Base-by-base conservation (phyloP, 1,140 invertebrate genomes). In the Conus ventricosus region DNA sequence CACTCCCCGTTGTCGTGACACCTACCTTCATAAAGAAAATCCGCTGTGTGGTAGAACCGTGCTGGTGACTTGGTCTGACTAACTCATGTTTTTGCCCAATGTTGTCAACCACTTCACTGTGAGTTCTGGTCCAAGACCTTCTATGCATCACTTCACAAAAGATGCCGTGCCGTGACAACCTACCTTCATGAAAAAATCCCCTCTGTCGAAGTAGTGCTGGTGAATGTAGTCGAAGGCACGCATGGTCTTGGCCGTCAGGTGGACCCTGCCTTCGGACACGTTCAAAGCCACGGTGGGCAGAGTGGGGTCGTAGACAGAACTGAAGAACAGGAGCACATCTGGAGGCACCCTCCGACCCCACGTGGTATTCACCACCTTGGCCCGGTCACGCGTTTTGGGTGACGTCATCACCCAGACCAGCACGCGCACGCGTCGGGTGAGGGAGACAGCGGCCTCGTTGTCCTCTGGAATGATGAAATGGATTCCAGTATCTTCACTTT, bases 221-320 rank as follows among this genome's bases (percentile, higher is more conserved):
- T 94, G 93, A 10, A 93, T 90, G 83, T 95, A 95, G 93, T 97
- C 97, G 94, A 99, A 99, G 0, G 98, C 98, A 92, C 97, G 97
- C 95, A 98, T 98, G 0, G 99, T 99, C 96, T 99, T 99, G n/a
- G 97, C 97, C 98, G 98, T 99, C 13, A 99, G 95, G 94, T 97
- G 97, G 90, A 99, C 85, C 20, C 98, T 96, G 4, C 98, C 98
- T 95, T 99, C 99, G 17, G 96, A 95, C 0, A 99, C 97, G 76
- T 95, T 92, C 20, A 93, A 54, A 8, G 87, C 89, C 57, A 91
- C 85, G 2, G 84, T 87, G 20, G 91, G 90, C 39, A 92, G 87
- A 5, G 54, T 55, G 0, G 81, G 94, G 97, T 97, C 97, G 95
- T 97, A 96, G 87, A 95, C 95, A 0, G 97, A 97, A 92, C 98